Base-by-base conservation (phyloP, 2,113 vertebrate genomes). In the Carassius auratus region DNA sequence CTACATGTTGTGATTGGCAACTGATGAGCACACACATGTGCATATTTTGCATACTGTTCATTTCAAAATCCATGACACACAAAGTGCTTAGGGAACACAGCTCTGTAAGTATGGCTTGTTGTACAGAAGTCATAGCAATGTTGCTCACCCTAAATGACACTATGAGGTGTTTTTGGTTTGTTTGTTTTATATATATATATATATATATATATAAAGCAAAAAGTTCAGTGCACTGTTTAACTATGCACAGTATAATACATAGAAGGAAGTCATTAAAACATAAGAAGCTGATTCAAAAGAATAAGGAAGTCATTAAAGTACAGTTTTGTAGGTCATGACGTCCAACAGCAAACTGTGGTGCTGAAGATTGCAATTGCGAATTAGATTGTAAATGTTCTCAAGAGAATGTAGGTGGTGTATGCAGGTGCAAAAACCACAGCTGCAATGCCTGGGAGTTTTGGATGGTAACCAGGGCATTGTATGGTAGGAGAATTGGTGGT, bases 21-120 rank as follows among this genome's bases (percentile, higher is more conserved):
- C 55, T 42, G 21, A 62, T 0, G 3, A 5, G 3, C 33, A 79
- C 55, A 81, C 42, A 81, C 38, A 26, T 14, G 21, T 81, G 33
- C 76, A 42, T 79, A 79, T 79, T 61, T 62, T 79, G 57, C 57
- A 62, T 62, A 79, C 33, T 8, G 10, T 42, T 61, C 55, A 78
- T 61, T 78, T 21, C 21, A 78, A 78, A 78, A 33, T 21, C 55
- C 33, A 78, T 78, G 55, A 42, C 76, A 78, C 55, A 19, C 15
- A 55, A 52, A 48, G 57, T 57, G 7, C 50, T 78, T 30, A 59
- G 30, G 9, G 5, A 59, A 78, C 76, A 79, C 17, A 71, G 17
- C 33, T 38, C 3, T 69, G 33, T 19, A 57, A 57, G 55, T 57
- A 57, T 57, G 55, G 15, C 55, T 52, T 52, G 50, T 52, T 52